phyloP scores from a whole-genome alignment of 23 tunicate genomes.

The Diplosoma virens region DNA sequence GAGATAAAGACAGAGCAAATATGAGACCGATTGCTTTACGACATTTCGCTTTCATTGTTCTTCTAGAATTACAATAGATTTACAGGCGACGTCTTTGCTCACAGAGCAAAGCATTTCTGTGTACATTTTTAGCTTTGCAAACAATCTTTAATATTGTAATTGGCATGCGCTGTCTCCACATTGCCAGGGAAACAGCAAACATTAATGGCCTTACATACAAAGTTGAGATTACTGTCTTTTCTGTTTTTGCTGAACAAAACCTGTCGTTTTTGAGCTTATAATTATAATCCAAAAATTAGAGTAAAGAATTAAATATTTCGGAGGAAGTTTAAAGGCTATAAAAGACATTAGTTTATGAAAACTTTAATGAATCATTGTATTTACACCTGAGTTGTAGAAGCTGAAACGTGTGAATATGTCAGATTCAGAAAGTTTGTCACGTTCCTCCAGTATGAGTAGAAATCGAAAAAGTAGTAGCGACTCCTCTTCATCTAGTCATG shows the following conservation, averaged over 20 bases:
- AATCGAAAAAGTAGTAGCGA: constrained; percentile 4
- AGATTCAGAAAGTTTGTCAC: neutral
- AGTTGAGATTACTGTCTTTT: too few species aligned
- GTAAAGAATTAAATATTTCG: too few species aligned
- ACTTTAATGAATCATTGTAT: too few species aligned
- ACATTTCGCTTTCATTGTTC: neutral
- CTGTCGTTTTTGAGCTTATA: too few species aligned
- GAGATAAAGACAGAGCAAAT: neutral
- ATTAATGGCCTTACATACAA: too few species aligned
- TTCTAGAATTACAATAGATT: neutral
- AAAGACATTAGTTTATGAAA: too few species aligned
- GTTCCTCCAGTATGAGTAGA: constrained; percentile 2
- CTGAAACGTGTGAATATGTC: neutral
- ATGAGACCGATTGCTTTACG: neutral
- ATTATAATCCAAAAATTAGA: too few species aligned
- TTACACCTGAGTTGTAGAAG: too few species aligned
- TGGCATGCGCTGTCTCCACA: constrained; percentile 6
- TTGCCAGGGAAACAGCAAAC: constrained; percentile 11
- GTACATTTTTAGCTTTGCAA: constrained; percentile 13
- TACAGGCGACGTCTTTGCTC: constrained; percentile 4
- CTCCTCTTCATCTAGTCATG: neutral
- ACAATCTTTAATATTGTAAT: neutral
- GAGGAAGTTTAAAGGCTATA: too few species aligned
- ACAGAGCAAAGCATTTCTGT: neutral
- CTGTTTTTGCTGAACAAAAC: too few species aligned